Evolutionary conservation across 2,797 vertebrate genomes (phyloP), one percentile per base, ranked within the genome.

Genomic region (Enteromius mattozi): DNA sequence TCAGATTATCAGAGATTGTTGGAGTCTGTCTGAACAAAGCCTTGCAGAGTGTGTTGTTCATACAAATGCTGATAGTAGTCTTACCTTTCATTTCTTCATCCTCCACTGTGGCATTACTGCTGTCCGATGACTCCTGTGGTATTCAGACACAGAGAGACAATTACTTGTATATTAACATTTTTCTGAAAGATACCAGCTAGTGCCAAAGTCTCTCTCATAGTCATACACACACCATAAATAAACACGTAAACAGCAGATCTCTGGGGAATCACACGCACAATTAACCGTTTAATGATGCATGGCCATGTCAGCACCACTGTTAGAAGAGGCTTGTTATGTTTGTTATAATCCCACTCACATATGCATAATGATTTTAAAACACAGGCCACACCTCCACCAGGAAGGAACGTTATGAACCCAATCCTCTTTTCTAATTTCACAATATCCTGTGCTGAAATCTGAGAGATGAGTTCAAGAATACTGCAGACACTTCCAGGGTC

Each of bases 71-170:
- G 13, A 68, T 30, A 6, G 9, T 12, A 19, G 17, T 66, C 92
- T 90, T 93, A 99, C 98, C 98, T 97, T 99, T 99, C 69, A 98
- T 97, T 84, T 99, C 98, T 91, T 99, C 98, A 0, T 99, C 98
- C 92, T 99, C 98, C 89, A 98, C 97, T 7, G 97, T 99, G 90
- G 98, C 97, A 93, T 97, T 99, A 94, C 98, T 97, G 94, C 98
- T 99, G 92, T 99, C 98, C 0, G 98, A 98, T 0, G 98, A 99
- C 88, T 99, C 98, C 98, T 99, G 92, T 65, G 54, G 33, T 59
- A 68, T 56, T 83, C 47, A 83, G 59, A 83, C 56, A 81, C 49
- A 82, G 16, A 76, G 9, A 6, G 42, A 35, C 51, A 33, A 65
- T 76, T 33, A 65, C 54, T 72, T 33, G 45, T 16, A 51, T 37